Evolutionary conservation across 1,140 invertebrate species (phyloP).

Genomic region (Zophobas atratus): DNA sequence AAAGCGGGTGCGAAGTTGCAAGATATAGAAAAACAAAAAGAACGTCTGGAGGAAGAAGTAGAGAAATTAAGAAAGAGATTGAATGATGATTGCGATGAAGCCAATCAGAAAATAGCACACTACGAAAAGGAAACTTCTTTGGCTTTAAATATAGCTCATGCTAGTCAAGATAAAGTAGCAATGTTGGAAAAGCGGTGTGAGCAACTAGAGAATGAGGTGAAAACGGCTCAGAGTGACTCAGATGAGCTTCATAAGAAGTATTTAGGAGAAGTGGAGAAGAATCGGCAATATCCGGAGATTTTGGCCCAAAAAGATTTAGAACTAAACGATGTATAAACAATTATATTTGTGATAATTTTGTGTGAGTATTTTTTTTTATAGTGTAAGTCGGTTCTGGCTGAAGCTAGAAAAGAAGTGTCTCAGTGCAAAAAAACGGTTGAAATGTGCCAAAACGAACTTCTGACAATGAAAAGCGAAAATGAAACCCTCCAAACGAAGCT

Average conservation of each 20-base stretch:
- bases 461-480: constrained; percentile 71
- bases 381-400: constrained; percentile 62
- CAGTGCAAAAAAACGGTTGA: constrained; percentile 71
- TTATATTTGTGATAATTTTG: no score
- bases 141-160: constrained; percentile 76
- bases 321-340: constrained; percentile 69
- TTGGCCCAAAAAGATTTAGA: constrained; percentile 70
- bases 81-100: constrained; percentile 61
- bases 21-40: constrained; percentile 60
- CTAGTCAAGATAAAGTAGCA: constrained; percentile 77
- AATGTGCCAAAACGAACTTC: constrained; percentile 72
- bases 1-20: constrained; percentile 63
- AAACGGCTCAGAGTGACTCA: constrained; percentile 69
- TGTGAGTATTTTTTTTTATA: constrained; percentile 54
- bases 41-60: constrained; percentile 56
- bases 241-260: constrained; percentile 69
- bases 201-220: constrained; percentile 62
- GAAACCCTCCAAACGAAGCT: constrained; percentile 70
- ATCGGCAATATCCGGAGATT: constrained; percentile 71
- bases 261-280: constrained; percentile 69
- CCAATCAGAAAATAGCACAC: constrained; percentile 73
- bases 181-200: constrained; percentile 62
- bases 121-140: constrained; percentile 79
- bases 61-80: constrained; percentile 58
- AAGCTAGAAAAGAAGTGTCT: constrained; percentile 68